Percentiles rank a stretch among this genome's conserved stretches.
phyloP scores from a whole-genome alignment of 2,113 vertebrate genomes.

The Hemiprocne comata region DNA sequence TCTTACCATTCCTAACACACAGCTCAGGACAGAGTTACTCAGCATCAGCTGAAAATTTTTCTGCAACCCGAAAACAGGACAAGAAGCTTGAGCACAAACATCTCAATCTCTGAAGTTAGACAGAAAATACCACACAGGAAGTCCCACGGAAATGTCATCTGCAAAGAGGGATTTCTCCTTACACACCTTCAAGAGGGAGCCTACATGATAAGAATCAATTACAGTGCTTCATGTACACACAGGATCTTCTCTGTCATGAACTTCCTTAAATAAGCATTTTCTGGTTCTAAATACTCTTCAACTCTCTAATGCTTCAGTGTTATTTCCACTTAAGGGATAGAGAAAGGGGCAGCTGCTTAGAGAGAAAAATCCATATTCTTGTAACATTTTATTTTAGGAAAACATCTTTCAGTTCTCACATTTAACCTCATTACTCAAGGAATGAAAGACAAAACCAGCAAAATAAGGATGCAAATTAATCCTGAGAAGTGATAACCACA shows the following conservation, averaged over 20 bases:
- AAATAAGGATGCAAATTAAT: not conserved
- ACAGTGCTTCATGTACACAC: not conserved
- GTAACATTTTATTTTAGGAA: accelerated
- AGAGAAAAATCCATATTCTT: not conserved
- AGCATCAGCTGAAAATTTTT: not conserved
- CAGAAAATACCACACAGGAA: not conserved
- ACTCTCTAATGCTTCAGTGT: not conserved
- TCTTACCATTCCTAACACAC: not conserved
- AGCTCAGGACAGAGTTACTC: not conserved
- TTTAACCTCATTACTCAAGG: not conserved
- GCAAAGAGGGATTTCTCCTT: not conserved
- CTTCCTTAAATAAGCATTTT: not conserved
- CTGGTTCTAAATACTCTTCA: not conserved
- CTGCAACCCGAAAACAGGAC: not conserved
- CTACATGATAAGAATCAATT: not conserved
- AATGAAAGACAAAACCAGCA: not conserved
- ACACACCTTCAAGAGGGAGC: not conserved
- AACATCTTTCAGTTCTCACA: not conserved
- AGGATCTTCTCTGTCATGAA: not conserved
- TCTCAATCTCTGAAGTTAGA: not conserved
- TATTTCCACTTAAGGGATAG: not conserved
- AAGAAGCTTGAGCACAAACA: not conserved
- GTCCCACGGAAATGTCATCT: not conserved
- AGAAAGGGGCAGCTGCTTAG: not conserved
- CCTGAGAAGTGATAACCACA: not conserved